These are phyloP conservation scores for Harpagoxenus sublaevis DNA, from an alignment of 2,888 invertebrate species.

Conservation along the genomic window DNA sequence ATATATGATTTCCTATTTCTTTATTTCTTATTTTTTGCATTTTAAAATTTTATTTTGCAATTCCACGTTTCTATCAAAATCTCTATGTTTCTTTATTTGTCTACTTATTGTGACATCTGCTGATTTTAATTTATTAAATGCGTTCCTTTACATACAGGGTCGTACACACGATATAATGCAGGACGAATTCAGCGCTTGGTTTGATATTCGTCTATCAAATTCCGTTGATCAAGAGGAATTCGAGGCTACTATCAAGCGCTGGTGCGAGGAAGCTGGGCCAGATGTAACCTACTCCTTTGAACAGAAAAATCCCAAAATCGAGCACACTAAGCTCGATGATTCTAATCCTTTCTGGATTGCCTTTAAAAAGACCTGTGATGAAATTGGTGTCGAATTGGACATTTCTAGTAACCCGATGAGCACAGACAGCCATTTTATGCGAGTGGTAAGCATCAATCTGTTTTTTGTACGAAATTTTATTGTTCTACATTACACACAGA, in stretches of 20 bases:
- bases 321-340: conserved; percentile 89
- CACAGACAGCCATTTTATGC: conserved; percentile 94
- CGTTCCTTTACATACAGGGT: conserved; percentile 88
- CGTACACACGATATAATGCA: too few species aligned
- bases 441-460: conserved; percentile 86
- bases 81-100: not conserved
- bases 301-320: conserved; percentile 89
- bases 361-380: conserved; percentile 89
- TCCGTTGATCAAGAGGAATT: conserved; percentile 89
- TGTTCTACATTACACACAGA: not conserved
- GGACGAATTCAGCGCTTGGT: conserved; percentile 86
- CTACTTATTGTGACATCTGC: too few species aligned
- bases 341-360: conserved; percentile 91
- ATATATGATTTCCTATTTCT: not conserved
- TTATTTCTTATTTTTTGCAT: not conserved
- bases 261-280: conserved; percentile 92
- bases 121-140: conserved; percentile 21
- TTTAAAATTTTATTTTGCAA: not conserved
- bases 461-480: conserved; percentile 5
- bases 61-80: not conserved
- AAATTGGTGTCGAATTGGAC: conserved; percentile 86
- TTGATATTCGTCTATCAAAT: conserved; percentile 91
- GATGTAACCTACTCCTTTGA: conserved; percentile 90
- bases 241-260: conserved; percentile 89
- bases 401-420: too few species aligned